Evolutionary conservation across 2,113 vertebrate genomes (phyloP).

Genomic region (Saimiri boliviensis): DNA sequence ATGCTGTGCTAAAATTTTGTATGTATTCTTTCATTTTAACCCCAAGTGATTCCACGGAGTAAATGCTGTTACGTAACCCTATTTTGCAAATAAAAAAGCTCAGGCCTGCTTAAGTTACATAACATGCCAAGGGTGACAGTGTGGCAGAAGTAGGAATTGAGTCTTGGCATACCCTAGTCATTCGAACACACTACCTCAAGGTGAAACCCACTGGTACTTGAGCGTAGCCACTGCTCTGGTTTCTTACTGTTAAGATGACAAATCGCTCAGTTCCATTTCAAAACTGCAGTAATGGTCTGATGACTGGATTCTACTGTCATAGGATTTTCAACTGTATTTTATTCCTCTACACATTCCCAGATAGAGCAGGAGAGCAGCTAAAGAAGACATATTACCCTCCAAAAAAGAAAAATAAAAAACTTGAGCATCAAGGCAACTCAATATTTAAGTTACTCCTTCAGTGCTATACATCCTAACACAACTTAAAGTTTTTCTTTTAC

Average conservation of each 20-base stretch:
- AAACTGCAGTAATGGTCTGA: background rate
- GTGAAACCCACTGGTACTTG: background rate
- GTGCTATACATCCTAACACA: background rate
- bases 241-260: background rate
- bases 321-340: conserved; percentile 22
- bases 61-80: background rate
- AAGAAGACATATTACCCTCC: conserved; percentile 14
- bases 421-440: conserved; percentile 4
- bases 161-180: background rate
- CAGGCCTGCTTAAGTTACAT: background rate
- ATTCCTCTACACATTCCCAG: conserved; percentile 39
- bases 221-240: background rate
- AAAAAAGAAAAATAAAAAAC: conserved; percentile 49
- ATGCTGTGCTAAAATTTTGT: background rate
- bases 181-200: background rate
- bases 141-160: background rate
- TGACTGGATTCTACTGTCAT: background rate
- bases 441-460: conserved; percentile 43
- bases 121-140: background rate
- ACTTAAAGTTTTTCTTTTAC: conserved; percentile 61
- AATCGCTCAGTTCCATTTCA: conserved; percentile 44
- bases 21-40: background rate
- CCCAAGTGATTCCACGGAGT: background rate
- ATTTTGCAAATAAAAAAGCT: background rate
- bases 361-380: background rate